Conservation (phyloP, 2,113 vertebrate genomes). For the Odocoileus virginianus region DNA sequence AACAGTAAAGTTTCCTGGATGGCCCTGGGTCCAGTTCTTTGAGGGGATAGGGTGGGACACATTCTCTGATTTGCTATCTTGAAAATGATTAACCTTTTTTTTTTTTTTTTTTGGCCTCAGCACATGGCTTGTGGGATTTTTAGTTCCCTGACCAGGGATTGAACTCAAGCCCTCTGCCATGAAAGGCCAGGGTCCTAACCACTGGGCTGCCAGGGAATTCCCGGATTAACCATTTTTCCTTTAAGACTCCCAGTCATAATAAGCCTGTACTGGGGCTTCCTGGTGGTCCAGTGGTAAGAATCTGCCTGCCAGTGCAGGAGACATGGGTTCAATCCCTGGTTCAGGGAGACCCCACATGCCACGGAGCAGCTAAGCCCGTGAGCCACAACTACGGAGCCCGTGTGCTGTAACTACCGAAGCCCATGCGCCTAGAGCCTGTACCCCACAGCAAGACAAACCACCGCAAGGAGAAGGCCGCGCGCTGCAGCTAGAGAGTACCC, state of each 20-base stretch:
- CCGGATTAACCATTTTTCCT: background rate
- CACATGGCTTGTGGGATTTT: background rate
- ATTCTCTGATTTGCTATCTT: background rate
- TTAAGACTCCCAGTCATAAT: background rate
- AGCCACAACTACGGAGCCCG: background rate
- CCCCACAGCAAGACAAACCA: background rate
- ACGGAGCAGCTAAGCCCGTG: accelerated
- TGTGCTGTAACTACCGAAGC: background rate
- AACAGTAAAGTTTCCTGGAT: background rate
- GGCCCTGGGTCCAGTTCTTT: background rate
- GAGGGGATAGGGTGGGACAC: background rate
- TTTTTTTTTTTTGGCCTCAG: background rate
- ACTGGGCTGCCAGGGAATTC: background rate
- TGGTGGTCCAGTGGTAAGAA: background rate
- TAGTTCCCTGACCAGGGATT: background rate
- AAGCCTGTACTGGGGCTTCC: background rate
- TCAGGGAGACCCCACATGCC: background rate
- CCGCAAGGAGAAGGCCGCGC: background rate
- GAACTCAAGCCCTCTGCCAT: background rate
- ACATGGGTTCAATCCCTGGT: background rate
- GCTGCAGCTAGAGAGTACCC: background rate
- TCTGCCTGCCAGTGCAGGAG: background rate
- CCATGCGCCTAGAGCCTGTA: background rate
- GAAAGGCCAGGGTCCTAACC: background rate
- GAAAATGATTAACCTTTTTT: background rate